Evolutionary conservation across 2,888 invertebrate genomes (phyloP).

Genomic region (Philaethria dido): DNA sequence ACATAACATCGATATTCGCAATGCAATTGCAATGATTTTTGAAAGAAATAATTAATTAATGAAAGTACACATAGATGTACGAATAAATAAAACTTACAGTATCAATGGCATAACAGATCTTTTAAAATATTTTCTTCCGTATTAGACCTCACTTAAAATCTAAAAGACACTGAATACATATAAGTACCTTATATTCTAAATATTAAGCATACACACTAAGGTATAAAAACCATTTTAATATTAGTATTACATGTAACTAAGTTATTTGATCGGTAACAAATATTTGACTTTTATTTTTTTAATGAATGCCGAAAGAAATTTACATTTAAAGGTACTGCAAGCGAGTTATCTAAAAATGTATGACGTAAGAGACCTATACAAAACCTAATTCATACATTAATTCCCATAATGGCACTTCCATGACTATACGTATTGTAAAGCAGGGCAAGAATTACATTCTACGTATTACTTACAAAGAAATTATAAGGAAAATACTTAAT

Average conservation of each 20-base stretch:
- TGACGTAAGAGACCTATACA: background rate
- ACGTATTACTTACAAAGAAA: background rate
- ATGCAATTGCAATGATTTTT: slow-evolving; percentile 31
- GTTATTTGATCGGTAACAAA: slow-evolving; percentile 15
- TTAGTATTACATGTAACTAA: background rate
- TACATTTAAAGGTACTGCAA: background rate
- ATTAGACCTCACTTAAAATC: slow-evolving; percentile 21
- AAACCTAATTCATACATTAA: slow-evolving; percentile 23
- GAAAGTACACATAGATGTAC: slow-evolving; percentile 49
- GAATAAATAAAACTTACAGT: slow-evolving; percentile 70
- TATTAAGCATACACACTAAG: slow-evolving; percentile 3
- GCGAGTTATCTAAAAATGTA: background rate
- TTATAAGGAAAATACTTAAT: background rate
- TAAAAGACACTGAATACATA: slow-evolving; percentile 22
- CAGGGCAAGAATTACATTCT: slow-evolving; percentile 42
- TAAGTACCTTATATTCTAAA: slow-evolving; percentile 1
- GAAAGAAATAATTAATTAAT: slow-evolving; percentile 30
- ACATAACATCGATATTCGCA: slow-evolving; percentile 41
- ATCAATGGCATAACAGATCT: slow-evolving; percentile 74
- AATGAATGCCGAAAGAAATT: background rate
- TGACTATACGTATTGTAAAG: slow-evolving; percentile 38
- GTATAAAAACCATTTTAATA: background rate
- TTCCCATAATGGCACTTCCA: slow-evolving; percentile 41
- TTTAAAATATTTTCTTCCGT: slow-evolving; percentile 46
- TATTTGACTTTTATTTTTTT: background rate